Percentiles rank a stretch among this genome's conserved stretches.
Evolutionary conservation across 2,888 invertebrate genomes (phyloP).

Genomic region (Eupithecia abbreviata): DNA sequence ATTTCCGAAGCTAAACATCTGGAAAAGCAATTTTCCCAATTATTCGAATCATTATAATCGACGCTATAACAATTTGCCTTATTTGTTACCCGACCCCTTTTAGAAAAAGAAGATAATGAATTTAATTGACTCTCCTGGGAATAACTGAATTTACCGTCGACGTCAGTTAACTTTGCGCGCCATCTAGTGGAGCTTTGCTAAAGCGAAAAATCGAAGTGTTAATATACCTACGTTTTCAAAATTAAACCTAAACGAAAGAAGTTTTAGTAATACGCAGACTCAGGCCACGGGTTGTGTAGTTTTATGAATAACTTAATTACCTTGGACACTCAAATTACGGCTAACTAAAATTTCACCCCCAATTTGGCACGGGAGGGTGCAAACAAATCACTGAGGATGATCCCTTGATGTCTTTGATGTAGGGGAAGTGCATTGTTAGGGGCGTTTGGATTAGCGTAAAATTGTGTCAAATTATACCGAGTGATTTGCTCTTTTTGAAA

Average conservation of each 20-base stretch:
- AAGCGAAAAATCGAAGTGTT: neutral
- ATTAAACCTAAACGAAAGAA: neutral
- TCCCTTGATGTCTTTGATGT: constrained; percentile 30
- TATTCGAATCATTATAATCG: constrained; percentile 21
- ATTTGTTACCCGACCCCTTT: constrained; percentile 16
- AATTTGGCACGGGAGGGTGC: constrained; percentile 33
- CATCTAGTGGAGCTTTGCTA: neutral
- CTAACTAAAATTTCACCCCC: constrained; percentile 28
- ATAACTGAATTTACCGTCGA: neutral
- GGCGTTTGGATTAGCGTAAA: constrained; percentile 37
- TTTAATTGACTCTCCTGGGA: constrained; percentile 25
- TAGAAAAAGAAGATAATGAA: constrained; percentile 23
- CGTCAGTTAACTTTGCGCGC: neutral
- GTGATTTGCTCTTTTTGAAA: constrained; percentile 5
- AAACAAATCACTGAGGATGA: constrained; percentile 42
- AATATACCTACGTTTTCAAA: too few relatives aligned
- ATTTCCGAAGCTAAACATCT: constrained; percentile 10
- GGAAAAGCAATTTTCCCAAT: constrained; percentile 28
- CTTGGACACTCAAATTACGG: constrained; percentile 12
- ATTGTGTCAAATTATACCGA: constrained; percentile 36
- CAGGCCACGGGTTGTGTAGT: neutral
- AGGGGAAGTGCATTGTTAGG: constrained; percentile 1
- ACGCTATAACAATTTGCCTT: constrained; percentile 8
- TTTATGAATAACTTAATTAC: neutral
- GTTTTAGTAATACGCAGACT: too few relatives aligned